Conservation (phyloP, 2,113 vertebrate species). For the Pardalotus punctatus region DNA sequence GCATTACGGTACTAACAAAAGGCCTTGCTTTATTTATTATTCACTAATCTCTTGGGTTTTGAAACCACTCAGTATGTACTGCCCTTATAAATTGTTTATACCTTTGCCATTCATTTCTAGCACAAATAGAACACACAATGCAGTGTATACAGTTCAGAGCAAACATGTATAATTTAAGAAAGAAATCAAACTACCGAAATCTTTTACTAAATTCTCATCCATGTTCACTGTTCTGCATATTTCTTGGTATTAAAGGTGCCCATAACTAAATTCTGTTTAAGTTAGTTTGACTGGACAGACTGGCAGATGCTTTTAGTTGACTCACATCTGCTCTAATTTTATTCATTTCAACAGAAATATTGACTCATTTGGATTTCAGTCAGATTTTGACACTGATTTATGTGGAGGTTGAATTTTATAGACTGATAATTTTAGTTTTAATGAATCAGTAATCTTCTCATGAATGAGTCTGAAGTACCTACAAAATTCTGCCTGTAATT, state of each 20-base stretch:
- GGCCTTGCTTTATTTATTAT: conserved; percentile 2
- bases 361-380: conserved; percentile 21
- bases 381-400: conserved; percentile 29
- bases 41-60: neutral
- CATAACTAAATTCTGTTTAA: neutral
- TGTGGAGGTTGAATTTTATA: neutral
- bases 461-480: neutral
- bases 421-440: neutral
- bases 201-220: neutral
- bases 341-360: neutral
- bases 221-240: neutral
- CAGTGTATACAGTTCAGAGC: neutral
- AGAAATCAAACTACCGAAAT: neutral
- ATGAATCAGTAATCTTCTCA: neutral
- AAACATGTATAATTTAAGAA: conserved; percentile 14
- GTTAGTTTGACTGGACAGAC: neutral
- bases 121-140: conserved; percentile 25
- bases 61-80: neutral
- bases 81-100: conserved; percentile 43
- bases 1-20: neutral
- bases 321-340: neutral
- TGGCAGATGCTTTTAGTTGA: conserved; percentile 13
- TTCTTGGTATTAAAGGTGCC: neutral
- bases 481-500: neutral
- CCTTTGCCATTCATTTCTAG: conserved; percentile 26